A percentile compares a stretch with the other conserved stretches of the same genome.
phyloP scores from a whole-genome alignment of 2,113 vertebrate species.

The Ictalurus punctatus region DNA sequence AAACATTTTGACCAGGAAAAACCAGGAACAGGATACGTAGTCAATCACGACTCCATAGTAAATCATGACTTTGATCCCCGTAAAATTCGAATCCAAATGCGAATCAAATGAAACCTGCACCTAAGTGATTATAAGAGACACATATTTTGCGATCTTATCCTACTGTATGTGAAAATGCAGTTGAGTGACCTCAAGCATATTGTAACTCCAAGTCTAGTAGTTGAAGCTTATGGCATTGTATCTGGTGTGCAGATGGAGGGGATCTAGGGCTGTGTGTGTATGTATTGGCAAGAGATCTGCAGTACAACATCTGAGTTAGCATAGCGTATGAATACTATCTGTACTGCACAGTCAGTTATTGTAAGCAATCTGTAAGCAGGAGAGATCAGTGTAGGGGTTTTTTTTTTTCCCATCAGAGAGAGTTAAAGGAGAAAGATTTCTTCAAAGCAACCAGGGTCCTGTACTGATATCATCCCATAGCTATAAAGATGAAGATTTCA shows the following conservation, averaged over 20 bases:
- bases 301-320: neutral
- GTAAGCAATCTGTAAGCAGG: neutral
- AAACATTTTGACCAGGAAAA: neutral
- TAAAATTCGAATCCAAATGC: neutral
- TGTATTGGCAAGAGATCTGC: constrained; percentile 6
- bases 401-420: neutral
- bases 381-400: neutral
- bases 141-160: neutral
- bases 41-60: neutral
- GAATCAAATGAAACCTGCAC: neutral
- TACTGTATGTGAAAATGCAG: neutral
- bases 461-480: neutral
- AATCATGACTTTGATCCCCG: neutral
- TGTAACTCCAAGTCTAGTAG: neutral
- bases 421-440: constrained; percentile 2
- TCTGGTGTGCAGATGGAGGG: neutral
- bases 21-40: neutral
- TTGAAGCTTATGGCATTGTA: neutral
- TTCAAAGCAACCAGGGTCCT: constrained; percentile 4
- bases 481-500: neutral
- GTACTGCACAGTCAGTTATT: neutral
- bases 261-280: neutral
- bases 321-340: constrained; percentile 27
- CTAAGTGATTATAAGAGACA: neutral
- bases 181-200: neutral